These are phyloP conservation scores for Papilio gigon DNA, from an alignment of 2,888 invertebrate species.

Conservation along the genomic window DNA sequence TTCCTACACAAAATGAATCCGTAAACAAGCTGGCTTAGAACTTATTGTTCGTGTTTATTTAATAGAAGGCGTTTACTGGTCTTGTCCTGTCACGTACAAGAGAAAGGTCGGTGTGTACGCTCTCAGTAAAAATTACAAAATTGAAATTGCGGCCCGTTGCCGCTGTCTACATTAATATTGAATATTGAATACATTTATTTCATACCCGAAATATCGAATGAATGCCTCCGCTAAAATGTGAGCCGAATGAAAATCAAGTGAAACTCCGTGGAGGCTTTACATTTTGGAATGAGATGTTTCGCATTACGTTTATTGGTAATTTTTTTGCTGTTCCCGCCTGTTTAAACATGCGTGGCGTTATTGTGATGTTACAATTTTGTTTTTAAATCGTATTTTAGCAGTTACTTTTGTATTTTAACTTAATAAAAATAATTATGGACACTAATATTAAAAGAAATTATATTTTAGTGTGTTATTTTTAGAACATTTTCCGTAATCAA, in stretches of 20 bases:
- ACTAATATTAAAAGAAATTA: too few species aligned
- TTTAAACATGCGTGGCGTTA: conserved; percentile 29
- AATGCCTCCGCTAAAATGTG: conserved; percentile 67
- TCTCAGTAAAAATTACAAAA: conserved; percentile 82
- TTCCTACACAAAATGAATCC: neutral
- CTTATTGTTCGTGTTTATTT: neutral
- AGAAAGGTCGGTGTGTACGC: conserved; percentile 62
- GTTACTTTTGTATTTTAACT: too few species aligned
- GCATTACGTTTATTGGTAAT: conserved; percentile 60
- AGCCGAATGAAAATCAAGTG: conserved; percentile 66
- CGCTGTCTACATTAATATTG: conserved; percentile 81
- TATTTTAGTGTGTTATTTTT: too few species aligned
- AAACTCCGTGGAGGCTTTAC: conserved; percentile 67
- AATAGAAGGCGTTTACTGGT: neutral
- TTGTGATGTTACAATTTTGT: conserved; percentile 27
- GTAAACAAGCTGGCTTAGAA: neutral
- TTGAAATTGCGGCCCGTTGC: conserved; percentile 80
- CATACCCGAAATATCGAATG: conserved; percentile 75
- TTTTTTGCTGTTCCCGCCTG: conserved; percentile 40
- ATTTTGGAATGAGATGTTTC: conserved; percentile 64
- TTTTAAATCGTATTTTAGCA: too few species aligned
- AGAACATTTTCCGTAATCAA: too few species aligned
- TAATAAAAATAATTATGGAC: too few species aligned
- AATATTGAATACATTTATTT: conserved; percentile 81
- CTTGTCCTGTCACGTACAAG: neutral